A percentile compares a stretch with the other conserved stretches of the same genome.
Evolutionary conservation across 2,797 vertebrate genomes (phyloP).

Genomic region (Cryptoblepharus egeriae): DNA sequence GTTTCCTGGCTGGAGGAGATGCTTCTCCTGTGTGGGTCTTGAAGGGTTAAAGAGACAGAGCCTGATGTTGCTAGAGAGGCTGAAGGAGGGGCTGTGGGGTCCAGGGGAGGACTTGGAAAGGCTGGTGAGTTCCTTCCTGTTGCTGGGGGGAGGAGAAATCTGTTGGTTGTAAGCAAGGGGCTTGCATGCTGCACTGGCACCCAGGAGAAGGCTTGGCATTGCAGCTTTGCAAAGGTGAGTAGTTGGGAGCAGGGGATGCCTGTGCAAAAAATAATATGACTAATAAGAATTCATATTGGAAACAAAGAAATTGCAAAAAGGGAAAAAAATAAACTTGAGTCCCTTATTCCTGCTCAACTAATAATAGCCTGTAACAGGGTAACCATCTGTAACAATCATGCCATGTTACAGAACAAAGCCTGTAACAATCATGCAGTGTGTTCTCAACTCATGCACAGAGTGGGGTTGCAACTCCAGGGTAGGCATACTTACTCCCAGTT

Average conservation of each 20-base stretch:
- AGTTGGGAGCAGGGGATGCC: no score
- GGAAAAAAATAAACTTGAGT: neutral
- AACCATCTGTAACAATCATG: no score
- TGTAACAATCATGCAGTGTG: neutral
- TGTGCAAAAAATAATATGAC: neutral
- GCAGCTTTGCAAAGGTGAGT: conserved; percentile 17
- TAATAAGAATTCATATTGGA: neutral
- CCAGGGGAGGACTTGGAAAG: neutral
- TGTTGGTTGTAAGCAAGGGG: neutral
- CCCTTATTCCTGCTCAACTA: neutral
- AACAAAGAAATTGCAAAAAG: neutral
- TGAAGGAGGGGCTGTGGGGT: neutral
- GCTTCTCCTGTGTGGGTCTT: neutral
- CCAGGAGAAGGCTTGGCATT: neutral
- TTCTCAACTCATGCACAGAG: neutral
- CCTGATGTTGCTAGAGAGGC: neutral
- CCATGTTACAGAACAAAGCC: no score
- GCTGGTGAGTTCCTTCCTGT: conserved; percentile 9
- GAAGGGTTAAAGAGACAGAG: conserved; percentile 31
- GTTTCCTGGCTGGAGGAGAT: no score
- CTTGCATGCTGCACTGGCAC: neutral
- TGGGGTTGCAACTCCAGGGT: no score
- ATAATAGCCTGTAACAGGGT: no score
- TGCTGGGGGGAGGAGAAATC: neutral
- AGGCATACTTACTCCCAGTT: no score